Evolutionary conservation across 2,797 vertebrate species (phyloP).

Genomic region (Anguilla marmorata): DNA sequence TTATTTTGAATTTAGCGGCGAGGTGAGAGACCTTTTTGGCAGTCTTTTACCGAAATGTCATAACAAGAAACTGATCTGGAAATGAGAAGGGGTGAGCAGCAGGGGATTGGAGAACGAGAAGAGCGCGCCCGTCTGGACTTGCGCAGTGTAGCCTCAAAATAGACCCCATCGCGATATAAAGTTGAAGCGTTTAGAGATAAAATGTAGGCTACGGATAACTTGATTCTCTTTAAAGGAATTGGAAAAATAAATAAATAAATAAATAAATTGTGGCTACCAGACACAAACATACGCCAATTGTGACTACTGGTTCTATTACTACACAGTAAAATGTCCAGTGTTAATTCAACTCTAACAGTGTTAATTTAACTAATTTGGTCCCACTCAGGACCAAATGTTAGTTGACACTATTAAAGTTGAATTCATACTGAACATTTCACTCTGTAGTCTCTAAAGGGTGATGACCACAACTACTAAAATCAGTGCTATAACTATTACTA

Average conservation of each 20-base stretch:
- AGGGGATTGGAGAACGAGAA: constrained; percentile 7
- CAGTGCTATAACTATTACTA: background rate
- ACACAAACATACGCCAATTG: background rate
- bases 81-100: constrained; percentile 36
- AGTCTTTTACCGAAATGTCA: constrained; percentile 43
- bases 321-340: background rate
- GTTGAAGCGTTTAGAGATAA: background rate
- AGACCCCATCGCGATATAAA: background rate
- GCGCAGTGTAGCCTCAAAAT: background rate
- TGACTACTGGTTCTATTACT: background rate
- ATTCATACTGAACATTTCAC: too few relatives aligned
- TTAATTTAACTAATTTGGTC: too few relatives aligned
- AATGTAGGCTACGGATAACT: background rate
- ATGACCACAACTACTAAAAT: background rate
- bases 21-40: constrained; percentile 61
- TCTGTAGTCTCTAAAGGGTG: background rate
- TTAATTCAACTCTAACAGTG: too few relatives aligned
- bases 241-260: background rate
- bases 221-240: background rate
- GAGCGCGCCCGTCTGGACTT: constrained; percentile 6
- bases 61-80: constrained; percentile 45
- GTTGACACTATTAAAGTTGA: too few relatives aligned
- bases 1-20: constrained; percentile 61
- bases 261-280: background rate
- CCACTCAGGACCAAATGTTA: too few relatives aligned